Evolutionary conservation across 2,888 invertebrate species (phyloP), one percentile per base, ranked within the genome.

Genomic region (Drosophila maculinotata): DNA sequence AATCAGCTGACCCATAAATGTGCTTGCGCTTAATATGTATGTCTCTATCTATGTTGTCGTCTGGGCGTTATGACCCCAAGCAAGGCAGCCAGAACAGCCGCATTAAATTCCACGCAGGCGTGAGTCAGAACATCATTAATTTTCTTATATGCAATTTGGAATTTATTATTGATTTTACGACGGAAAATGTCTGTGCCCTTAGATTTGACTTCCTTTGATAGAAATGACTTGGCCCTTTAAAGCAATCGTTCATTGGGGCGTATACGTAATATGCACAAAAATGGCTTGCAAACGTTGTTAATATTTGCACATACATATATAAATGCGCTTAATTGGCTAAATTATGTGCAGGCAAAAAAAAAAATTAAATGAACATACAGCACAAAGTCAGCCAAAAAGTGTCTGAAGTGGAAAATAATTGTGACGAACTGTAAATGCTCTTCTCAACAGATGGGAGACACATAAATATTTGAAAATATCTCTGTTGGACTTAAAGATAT

Each of bases 91-190:
- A 47, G 28, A 39, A 25, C 35, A 45, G 49, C 9, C 53, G 33
- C 54, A 79, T 72, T 75, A 68, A 78, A 71, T 69, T 69, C 66
- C 35, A 63, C 52, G 59, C 82, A 65, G 71, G 42, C 82, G 35
- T 75, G 26, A 39, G 41, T 38, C 31, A 10, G 45, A 63, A 52
- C 49, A 47, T 54, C 54, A 58, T 60, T 78, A 76, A 74, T 85
- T 65, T 81, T 67, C 47, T 58, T 67, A 48, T 65, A 71, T 77
- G 49, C 64, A 70, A 68, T 69, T 63, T 56, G 62, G 59, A 68
- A 79, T 84, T 64, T 73, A 65, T 73, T 80, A 80, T 80, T 82
- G 83, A 80, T 85, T 80, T 85, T 82, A 62, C 65, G 58, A 45
- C 35, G 31, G 31, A 38, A 39, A 49, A 41, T 65, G 17, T 48